Evolutionary conservation across 2,888 invertebrate genomes (phyloP).

Genomic region (Spodoptera picta): DNA sequence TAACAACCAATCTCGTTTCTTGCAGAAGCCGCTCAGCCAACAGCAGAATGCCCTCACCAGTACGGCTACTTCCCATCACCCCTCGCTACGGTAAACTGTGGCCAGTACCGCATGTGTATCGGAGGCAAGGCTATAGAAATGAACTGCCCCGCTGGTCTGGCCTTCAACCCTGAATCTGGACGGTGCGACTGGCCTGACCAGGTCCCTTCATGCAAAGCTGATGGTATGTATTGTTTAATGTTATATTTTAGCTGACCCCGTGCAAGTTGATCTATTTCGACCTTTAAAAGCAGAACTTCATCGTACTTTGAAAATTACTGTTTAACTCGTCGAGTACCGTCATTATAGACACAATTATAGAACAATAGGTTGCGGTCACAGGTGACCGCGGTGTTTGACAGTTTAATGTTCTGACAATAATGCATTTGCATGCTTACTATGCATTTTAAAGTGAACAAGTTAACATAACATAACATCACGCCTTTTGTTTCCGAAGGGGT

Average conservation of each 20-base stretch:
- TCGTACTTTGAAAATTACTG: too few relatives aligned
- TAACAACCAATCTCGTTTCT: neutral
- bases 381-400: too few relatives aligned
- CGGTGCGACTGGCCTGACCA: conserved; percentile 95
- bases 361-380: too few relatives aligned
- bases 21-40: conserved; percentile 90
- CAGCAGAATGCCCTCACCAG: conserved; percentile 93
- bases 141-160: conserved; percentile 93
- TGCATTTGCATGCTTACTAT: too few relatives aligned
- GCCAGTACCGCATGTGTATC: conserved; percentile 93
- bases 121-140: conserved; percentile 89
- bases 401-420: too few relatives aligned
- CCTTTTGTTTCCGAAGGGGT: too few relatives aligned
- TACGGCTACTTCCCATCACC: conserved; percentile 91
- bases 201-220: conserved; percentile 90
- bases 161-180: conserved; percentile 90
- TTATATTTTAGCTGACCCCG: neutral
- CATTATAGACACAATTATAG: too few relatives aligned
- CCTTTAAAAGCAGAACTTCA: too few relatives aligned
- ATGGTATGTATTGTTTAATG: conserved; percentile 70
- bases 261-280: conserved; percentile 5
- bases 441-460: too few relatives aligned
- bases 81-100: conserved; percentile 85
- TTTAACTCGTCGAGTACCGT: too few relatives aligned
- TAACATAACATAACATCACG: too few relatives aligned